Evolutionary conservation across 1,140 invertebrate species (phyloP).

Genomic region (Gryllus bimaculatus): DNA sequence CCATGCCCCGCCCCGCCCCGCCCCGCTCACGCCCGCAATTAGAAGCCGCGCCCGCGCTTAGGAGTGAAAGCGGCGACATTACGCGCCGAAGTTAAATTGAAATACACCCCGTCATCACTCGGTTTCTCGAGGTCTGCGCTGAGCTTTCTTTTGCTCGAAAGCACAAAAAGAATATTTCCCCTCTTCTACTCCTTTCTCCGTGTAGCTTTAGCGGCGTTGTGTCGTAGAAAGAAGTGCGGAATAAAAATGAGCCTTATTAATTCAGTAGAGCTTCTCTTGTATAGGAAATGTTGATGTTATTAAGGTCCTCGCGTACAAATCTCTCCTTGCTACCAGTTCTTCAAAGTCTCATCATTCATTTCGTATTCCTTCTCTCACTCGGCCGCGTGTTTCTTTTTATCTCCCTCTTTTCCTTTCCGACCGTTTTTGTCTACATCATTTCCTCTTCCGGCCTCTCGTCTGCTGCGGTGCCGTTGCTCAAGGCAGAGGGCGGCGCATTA

Average conservation of each 20-base stretch:
- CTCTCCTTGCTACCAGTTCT: conserved; percentile 3
- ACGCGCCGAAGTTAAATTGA: not conserved
- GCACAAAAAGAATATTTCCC: not conserved
- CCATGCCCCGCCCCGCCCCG: too few relatives aligned
- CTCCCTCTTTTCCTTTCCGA: not conserved
- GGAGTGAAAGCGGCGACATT: not conserved
- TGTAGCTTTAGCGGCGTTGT: not conserved
- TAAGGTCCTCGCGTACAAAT: not conserved
- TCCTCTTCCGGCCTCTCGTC: not conserved
- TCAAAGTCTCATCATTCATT: conserved; percentile 5
- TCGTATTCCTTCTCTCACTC: not conserved
- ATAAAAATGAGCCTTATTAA: conserved; percentile 6
- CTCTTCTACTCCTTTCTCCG: not conserved
- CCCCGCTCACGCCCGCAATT: too few relatives aligned
- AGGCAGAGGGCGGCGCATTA: not conserved
- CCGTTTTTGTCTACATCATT: conserved; percentile 1
- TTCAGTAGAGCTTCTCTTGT: conserved; percentile 1
- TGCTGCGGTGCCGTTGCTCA: not conserved
- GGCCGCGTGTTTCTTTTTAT: not conserved
- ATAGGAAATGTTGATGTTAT: conserved; percentile 5
- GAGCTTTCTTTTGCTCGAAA: not conserved
- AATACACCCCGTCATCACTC: not conserved
- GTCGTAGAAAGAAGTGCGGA: not conserved
- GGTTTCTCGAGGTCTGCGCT: not conserved
- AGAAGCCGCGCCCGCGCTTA: not conserved